Percentiles rank a stretch among this genome's conserved stretches.
phyloP scores from a whole-genome alignment of 2,888 invertebrate genomes.

The Cephus nigrinus region DNA sequence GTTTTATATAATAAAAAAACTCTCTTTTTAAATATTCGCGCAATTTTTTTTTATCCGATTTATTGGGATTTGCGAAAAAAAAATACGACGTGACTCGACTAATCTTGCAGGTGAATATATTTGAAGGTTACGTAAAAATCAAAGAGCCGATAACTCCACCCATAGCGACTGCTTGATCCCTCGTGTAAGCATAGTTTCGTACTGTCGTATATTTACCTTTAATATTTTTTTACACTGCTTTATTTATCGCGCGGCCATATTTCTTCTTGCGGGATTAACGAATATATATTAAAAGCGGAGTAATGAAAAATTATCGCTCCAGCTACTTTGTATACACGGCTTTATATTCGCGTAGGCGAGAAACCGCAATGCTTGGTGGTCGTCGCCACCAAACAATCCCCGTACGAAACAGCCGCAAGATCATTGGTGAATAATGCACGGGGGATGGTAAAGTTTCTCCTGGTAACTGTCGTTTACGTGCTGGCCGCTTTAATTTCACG shows the following conservation, averaged over 20 bases:
- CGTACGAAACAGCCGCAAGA: not conserved
- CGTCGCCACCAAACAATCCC: not conserved
- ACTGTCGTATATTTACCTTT: not conserved
- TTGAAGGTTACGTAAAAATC: not conserved
- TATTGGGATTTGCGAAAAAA: not conserved
- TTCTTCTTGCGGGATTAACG: not conserved
- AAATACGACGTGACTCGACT: not conserved
- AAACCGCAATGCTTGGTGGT: not conserved
- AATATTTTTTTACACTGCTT: not conserved
- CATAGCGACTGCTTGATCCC: not conserved
- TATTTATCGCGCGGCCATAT: not conserved
- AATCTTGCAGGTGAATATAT: not conserved
- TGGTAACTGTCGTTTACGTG: not conserved
- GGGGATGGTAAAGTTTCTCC: not conserved
- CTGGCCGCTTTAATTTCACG: not conserved
- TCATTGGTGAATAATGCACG: not conserved
- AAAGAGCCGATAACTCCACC: not conserved
- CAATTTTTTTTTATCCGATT: not conserved
- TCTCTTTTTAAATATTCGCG: not conserved
- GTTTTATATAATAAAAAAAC: not conserved
- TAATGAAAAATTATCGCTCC: not conserved
- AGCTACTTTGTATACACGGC: not conserved
- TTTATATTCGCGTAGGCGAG: not conserved
- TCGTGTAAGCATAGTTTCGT: not conserved
- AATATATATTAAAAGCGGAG: not conserved